These are phyloP conservation scores for Sepioteuthis lessoniana DNA, from an alignment of 2,888 invertebrate species.

Conservation along the genomic window DNA sequence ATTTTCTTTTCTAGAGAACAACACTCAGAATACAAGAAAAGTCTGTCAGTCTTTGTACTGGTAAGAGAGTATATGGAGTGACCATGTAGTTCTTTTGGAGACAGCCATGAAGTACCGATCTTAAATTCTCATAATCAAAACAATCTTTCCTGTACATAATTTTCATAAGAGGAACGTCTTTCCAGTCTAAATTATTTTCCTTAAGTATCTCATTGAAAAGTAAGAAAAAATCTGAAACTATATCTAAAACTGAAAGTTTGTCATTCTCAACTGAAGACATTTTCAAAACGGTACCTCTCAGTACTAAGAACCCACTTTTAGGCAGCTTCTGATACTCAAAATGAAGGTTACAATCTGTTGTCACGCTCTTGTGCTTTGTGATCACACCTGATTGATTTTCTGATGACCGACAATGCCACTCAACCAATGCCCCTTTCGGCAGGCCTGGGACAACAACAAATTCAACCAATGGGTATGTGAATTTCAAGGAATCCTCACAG, in stretches of 20 bases:
- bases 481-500: conserved; percentile 47
- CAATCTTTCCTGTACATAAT: conserved; percentile 54
- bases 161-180: conserved; percentile 53
- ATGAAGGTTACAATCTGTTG: not conserved
- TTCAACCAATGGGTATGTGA: conserved; percentile 74
- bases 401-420: conserved; percentile 85
- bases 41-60: not conserved
- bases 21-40: not conserved
- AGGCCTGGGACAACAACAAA: conserved; percentile 84
- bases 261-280: not conserved
- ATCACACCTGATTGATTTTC: conserved; percentile 47
- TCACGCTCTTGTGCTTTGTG: conserved; percentile 50
- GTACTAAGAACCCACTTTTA: not conserved
- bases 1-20: not conserved
- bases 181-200: conserved; percentile 49
- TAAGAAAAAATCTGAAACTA: conserved; percentile 40
- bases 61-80: conserved; percentile 25
- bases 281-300: not conserved
- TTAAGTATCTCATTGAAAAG: conserved; percentile 49
- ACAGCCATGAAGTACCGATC: conserved; percentile 39
- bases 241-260: not conserved
- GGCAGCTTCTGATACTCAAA: not conserved
- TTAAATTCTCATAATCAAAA: conserved; percentile 52
- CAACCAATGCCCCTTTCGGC: conserved; percentile 87
- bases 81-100: not conserved